Evolutionary conservation across 2,888 invertebrate genomes (phyloP).

Genomic region (Tyria jacobaeae): DNA sequence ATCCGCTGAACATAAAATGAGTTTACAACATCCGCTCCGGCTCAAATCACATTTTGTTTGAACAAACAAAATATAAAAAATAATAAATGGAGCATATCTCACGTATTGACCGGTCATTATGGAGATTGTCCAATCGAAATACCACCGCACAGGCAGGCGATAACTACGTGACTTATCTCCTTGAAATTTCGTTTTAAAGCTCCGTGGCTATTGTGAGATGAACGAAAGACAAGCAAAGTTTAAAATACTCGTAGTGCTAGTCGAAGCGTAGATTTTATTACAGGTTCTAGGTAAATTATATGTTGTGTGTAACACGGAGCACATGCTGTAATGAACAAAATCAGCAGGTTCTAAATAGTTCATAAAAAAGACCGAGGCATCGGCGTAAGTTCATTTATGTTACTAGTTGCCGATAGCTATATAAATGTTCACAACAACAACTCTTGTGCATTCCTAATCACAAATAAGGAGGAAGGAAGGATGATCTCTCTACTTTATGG

Average conservation of each 20-base stretch:
- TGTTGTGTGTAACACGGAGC: not conserved
- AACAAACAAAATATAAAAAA: conserved; percentile 40
- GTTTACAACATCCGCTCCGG: conserved; percentile 25
- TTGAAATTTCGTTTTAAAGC: conserved; percentile 35
- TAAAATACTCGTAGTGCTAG: not conserved
- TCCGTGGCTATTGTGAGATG: conserved; percentile 11
- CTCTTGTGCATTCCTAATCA: no score
- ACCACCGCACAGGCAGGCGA: conserved; percentile 56
- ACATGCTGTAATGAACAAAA: not conserved
- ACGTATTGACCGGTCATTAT: conserved; percentile 54
- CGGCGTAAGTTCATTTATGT: not conserved
- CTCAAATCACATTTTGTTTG: conserved; percentile 24
- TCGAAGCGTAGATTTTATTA: not conserved
- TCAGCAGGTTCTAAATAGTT: not conserved
- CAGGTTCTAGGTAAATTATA: not conserved
- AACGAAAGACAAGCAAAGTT: conserved; percentile 21
- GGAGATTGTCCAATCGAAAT: conserved; percentile 59
- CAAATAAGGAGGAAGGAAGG: no score
- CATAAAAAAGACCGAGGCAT: no score
- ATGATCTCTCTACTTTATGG: not conserved
- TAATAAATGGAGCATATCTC: conserved; percentile 40
- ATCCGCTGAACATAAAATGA: conserved; percentile 16
- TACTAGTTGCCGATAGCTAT: not conserved
- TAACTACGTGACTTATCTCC: conserved; percentile 63
- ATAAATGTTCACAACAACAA: not conserved